Conservation (phyloP, 92 coral and sea anemone genomes). For the Siderastrea siderea region DNA sequence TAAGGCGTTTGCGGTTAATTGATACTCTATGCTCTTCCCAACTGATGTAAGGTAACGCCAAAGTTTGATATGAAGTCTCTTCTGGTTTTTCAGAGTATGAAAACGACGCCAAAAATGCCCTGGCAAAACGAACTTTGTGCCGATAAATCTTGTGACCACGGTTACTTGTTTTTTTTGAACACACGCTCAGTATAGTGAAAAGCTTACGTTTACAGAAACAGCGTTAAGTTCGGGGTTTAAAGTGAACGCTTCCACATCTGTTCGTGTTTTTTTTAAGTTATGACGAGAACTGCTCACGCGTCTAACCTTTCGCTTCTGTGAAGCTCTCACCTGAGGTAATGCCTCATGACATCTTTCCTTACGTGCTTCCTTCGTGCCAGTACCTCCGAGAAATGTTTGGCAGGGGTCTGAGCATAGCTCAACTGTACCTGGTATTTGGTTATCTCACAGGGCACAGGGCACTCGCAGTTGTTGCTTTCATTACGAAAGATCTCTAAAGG, state of each 20-base stretch:
- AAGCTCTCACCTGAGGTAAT: slow-evolving; percentile 83
- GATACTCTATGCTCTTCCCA: no score
- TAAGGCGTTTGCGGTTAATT: no score
- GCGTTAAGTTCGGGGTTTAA: neutral
- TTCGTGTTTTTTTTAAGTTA: no score
- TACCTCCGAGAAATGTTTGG: slow-evolving; percentile 98
- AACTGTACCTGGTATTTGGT: slow-evolving; percentile 95
- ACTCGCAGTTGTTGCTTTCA: slow-evolving; percentile 96
- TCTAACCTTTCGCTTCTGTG: neutral
- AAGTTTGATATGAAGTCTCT: no score
- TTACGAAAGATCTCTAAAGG: slow-evolving; percentile 89
- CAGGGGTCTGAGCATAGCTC: slow-evolving; percentile 98
- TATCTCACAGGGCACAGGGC: slow-evolving; percentile 98
- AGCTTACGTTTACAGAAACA: no score
- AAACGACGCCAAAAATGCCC: no score
- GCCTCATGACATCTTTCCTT: slow-evolving; percentile 93
- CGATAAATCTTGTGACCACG: no score
- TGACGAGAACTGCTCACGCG: no score
- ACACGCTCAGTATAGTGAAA: neutral
- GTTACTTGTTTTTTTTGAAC: no score
- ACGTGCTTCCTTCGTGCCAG: slow-evolving; percentile 94
- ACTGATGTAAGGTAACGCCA: no score
- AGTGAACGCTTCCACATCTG: neutral
- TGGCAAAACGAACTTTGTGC: no score
- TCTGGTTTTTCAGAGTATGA: no score